phyloP scores from a whole-genome alignment of 2,888 invertebrate species.

The Ferrisia virgata region DNA sequence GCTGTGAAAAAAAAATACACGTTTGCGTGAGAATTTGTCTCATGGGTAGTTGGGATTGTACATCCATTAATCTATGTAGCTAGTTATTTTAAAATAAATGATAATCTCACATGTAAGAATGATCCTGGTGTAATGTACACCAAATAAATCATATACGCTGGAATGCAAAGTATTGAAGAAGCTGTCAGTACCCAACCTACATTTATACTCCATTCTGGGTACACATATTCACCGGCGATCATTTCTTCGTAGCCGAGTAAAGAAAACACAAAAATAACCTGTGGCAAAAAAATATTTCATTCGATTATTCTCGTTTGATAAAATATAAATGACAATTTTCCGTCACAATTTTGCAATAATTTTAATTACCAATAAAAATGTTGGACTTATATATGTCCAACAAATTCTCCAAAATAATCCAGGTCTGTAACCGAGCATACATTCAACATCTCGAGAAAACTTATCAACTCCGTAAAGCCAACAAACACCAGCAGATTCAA shows the following conservation, averaged over 20 bases:
- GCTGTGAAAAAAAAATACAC: not conserved
- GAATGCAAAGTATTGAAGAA: conserved; percentile 82
- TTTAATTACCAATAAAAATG: conserved; percentile 68
- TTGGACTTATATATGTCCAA: conserved; percentile 84
- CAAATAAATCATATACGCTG: conserved; percentile 77
- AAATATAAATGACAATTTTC: not conserved
- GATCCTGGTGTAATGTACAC: conserved; percentile 67
- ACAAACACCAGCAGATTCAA: conserved; percentile 84
- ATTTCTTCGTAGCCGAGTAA: conserved; percentile 76
- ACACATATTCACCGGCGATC: conserved; percentile 67
- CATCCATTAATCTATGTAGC: too few relatives aligned
- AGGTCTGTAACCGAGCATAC: conserved; percentile 77
- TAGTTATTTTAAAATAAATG: not conserved
- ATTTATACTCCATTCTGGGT: conserved; percentile 76
- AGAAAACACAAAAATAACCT: conserved; percentile 80
- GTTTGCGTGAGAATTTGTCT: not conserved
- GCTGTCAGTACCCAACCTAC: conserved; percentile 80
- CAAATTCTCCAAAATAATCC: conserved; percentile 77
- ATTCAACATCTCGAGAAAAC: conserved; percentile 75
- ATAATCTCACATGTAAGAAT: conserved; percentile 54
- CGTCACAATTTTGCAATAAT: too few relatives aligned
- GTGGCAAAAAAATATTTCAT: conserved; percentile 48
- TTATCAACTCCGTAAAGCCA: conserved; percentile 85
- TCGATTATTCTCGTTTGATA: not conserved
- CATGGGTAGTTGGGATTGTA: too few relatives aligned